Base-by-base conservation (phyloP, 2,888 invertebrate species). In the Mythimna ferrago region DNA sequence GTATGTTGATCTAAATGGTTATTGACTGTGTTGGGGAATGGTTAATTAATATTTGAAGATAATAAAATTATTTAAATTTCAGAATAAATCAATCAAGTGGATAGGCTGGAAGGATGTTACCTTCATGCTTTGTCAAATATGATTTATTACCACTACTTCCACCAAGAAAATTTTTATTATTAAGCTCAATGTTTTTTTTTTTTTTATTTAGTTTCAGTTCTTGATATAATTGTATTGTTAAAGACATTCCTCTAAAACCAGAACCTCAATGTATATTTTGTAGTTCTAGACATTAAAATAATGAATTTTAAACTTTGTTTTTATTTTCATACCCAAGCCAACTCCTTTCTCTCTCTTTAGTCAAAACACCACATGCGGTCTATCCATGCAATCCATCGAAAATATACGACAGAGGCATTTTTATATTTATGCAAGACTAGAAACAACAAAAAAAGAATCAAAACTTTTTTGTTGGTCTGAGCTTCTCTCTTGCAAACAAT, bases 1-100 rank as follows among this genome's bases (percentile, higher is more conserved):
- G 32, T 32, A 32, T 32, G 32, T 32, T 32, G 32, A 32, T 32
- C 32, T 32, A 32, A 32, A n/a, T 38, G 35, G 26, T 41, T 51
- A 7, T 26, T 6, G 16, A 48, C n/a, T 32, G 51, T 62, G 4
- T 44, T 57, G 72, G 78, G 53, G 26, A 51, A 32, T 21, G 38
- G 14, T 41, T 9, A 14, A 1, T 44, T 10, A 44, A 1, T 51
- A 76, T 51, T 26, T 19, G 21, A 68, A 69, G 26, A 48, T 75
- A 78, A 71, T 63, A 11, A 48, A 48, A 57, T 69, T 26, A 60
- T 73, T 85, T 82, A 69, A 74, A 82, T 89, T 89, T 79, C 89
- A 89, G 89, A 89, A 83, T 89, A 84, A 89, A 80, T 69, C 63
- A 65, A 48, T 48, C 62, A 76, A 65, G 75, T 73, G 73, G 73